A percentile compares a stretch with the other conserved stretches of the same genome.
Conservation (phyloP, 37 sponge, comb jelly and placozoan genomes). For the Hexactinellida sp. region DNA sequence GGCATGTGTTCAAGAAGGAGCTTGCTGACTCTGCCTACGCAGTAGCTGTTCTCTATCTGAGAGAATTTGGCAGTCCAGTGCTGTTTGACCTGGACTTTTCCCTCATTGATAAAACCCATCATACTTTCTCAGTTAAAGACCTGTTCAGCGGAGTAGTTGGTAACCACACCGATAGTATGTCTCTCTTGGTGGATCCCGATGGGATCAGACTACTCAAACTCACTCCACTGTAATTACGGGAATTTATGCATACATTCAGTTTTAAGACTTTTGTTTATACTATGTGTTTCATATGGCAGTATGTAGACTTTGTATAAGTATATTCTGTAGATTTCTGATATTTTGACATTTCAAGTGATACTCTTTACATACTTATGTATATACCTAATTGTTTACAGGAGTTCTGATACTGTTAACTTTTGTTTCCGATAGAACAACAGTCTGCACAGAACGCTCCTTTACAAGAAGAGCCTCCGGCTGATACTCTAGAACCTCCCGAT, state of each 20-base stretch:
- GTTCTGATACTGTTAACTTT: too few species aligned
- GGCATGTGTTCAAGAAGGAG: neutral
- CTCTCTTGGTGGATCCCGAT: constrained; percentile 45
- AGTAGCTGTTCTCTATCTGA: constrained; percentile 13
- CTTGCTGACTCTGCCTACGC: constrained; percentile 16
- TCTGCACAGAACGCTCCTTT: too few species aligned
- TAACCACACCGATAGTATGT: constrained; percentile 20
- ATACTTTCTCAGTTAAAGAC: constrained; percentile 29
- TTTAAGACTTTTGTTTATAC: too few species aligned
- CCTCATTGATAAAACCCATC: neutral
- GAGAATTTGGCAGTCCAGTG: neutral
- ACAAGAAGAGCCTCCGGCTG: neutral
- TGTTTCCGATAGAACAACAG: too few species aligned
- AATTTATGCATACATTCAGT: too few species aligned
- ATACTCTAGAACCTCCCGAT: neutral
- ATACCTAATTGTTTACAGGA: too few species aligned
- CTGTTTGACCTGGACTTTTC: neutral
- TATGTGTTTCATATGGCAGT: too few species aligned
- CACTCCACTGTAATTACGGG: constrained; percentile 30
- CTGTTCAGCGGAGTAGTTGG: constrained; percentile 53
- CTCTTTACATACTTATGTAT: too few species aligned
- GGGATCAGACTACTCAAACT: constrained; percentile 62
- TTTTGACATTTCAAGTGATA: too few species aligned
- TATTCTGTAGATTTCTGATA: too few species aligned
- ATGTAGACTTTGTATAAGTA: too few species aligned